phyloP scores from a whole-genome alignment of 2,888 invertebrate species.

The Pyrrhia umbra region DNA sequence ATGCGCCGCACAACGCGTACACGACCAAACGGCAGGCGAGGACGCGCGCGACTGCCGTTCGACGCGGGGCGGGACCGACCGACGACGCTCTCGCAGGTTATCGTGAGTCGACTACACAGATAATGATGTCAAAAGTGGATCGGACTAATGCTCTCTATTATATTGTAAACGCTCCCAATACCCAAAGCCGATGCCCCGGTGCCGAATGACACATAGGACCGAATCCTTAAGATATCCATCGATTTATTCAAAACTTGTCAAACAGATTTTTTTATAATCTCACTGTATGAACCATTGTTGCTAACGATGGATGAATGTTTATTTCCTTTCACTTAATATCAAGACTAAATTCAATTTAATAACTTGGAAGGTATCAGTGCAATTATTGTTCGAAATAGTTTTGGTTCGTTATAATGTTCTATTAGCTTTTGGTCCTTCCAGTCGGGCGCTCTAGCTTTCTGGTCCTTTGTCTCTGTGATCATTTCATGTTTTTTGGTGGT shows the following conservation, averaged over 20 bases:
- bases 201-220: constrained; percentile 70
- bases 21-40: constrained; percentile 78
- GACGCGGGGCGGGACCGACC: constrained; percentile 83
- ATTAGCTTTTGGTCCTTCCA: constrained; percentile 37
- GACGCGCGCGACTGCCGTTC: constrained; percentile 84
- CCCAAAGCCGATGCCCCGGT: constrained; percentile 62
- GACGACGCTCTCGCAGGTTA: constrained; percentile 87
- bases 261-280: constrained; percentile 69
- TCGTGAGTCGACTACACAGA: constrained; percentile 88
- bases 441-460: constrained; percentile 2
- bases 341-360: constrained; percentile 40
- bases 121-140: constrained; percentile 90
- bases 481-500: not conserved
- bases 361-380: constrained; percentile 19
- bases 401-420: constrained; percentile 36
- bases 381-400: constrained; percentile 42
- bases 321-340: constrained; percentile 67
- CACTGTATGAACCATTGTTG: constrained; percentile 66
- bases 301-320: constrained; percentile 73
- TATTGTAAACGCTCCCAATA: constrained; percentile 85
- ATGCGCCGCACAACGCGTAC: constrained; percentile 65
- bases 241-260: constrained; percentile 56
- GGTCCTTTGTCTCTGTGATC: constrained; percentile 4
- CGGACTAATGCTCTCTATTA: constrained; percentile 89
- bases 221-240: constrained; percentile 63